Evolutionary conservation across 2,888 invertebrate genomes (phyloP).

Genomic region (Diplolepis rosae): DNA sequence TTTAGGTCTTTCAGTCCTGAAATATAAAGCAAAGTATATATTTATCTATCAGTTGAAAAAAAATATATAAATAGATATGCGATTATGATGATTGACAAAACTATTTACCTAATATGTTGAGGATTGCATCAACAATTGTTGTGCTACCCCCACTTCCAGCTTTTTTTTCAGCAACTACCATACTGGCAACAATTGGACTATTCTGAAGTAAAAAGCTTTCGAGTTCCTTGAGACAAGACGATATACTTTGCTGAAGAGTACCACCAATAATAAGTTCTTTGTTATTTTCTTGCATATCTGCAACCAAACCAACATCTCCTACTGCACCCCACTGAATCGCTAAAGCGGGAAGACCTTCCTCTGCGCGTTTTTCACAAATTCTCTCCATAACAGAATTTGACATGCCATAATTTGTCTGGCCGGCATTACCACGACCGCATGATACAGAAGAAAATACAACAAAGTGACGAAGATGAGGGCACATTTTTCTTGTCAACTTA

Average conservation of each 20-base stretch:
- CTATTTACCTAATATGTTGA: constrained; percentile 76
- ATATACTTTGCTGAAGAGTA: constrained; percentile 89
- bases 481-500: constrained; percentile 45
- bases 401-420: constrained; percentile 82
- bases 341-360: constrained; percentile 42
- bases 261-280: constrained; percentile 84
- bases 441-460: constrained; percentile 81
- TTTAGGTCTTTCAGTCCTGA: constrained; percentile 75
- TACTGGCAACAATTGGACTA: constrained; percentile 83
- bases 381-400: constrained; percentile 76
- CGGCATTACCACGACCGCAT: constrained; percentile 80
- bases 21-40: background rate
- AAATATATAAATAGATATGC: too few species aligned
- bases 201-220: constrained; percentile 82
- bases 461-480: constrained; percentile 73
- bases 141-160: constrained; percentile 78
- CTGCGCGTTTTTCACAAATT: constrained; percentile 75
- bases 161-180: constrained; percentile 91
- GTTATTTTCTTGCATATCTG: constrained; percentile 83
- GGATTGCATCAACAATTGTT: constrained; percentile 83
- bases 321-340: constrained; percentile 48
- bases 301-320: constrained; percentile 82
- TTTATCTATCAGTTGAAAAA: background rate
- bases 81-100: constrained; percentile 60
- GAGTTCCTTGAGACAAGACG: constrained; percentile 85